Evolutionary conservation across 2,888 invertebrate species (phyloP).

Genomic region (Papilio demoleus): DNA sequence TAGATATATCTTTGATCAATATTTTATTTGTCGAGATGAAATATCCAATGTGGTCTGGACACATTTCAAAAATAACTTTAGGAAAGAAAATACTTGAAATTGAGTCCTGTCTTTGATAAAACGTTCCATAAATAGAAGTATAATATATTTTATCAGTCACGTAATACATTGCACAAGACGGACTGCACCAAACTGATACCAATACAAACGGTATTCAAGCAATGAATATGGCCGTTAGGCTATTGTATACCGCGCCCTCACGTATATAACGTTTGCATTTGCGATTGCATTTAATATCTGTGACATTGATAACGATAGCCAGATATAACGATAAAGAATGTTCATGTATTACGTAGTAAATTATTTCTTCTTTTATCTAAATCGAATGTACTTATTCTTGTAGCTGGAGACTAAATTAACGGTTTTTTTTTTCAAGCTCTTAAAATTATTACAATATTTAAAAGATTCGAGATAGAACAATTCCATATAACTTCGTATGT

Average conservation of each 20-base stretch:
- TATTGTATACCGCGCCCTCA: neutral
- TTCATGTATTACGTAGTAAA: neutral
- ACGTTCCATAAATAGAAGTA: constrained; percentile 8
- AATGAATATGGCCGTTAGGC: constrained; percentile 13
- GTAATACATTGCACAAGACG: constrained; percentile 12
- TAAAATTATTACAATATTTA: neutral
- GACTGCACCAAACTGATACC: constrained; percentile 10
- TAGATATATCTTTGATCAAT: too few species aligned
- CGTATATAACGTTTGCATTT: constrained; percentile 15
- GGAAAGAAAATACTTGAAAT: neutral
- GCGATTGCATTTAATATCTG: constrained; percentile 15
- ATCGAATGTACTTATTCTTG: too few species aligned
- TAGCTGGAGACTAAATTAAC: too few species aligned
- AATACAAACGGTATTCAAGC: constrained; percentile 6
- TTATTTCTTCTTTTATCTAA: neutral
- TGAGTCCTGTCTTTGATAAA: neutral
- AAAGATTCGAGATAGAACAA: neutral
- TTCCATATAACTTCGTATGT: neutral
- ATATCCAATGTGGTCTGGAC: too few species aligned
- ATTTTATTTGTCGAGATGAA: too few species aligned
- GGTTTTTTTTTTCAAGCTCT: too few species aligned
- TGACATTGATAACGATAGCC: constrained; percentile 13
- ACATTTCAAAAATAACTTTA: neutral
- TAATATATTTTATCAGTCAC: constrained; percentile 27
- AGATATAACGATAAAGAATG: neutral